Base-by-base conservation (phyloP, 2,113 vertebrate genomes). In the Caloenas nicobarica region DNA sequence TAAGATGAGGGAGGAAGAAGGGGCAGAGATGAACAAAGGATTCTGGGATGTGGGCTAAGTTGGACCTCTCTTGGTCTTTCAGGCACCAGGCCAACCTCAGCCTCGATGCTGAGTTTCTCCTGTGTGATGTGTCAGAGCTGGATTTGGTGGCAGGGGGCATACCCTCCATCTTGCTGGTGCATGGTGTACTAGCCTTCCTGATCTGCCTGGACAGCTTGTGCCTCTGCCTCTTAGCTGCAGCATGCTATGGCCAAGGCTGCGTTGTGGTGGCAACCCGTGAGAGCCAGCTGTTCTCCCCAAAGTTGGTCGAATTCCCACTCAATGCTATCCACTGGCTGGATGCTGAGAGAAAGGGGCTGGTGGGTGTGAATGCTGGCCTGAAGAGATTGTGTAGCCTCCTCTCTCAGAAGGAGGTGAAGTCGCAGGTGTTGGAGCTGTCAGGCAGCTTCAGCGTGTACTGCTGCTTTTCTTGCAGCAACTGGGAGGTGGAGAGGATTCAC, bases 281-380 rank as follows among this genome's bases (percentile, higher is more conserved):
- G 85, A 86, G 93, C 14, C 86, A 97, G 0, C 96, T 98, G 19
- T 86, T 26, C 1, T 93, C 96, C 29, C 69, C 95, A 8, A 97
- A 98, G 62, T 78, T 98, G 64, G 86, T 96, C 84, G 73, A 11
- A 3, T 98, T 98, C 65, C 76, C 98, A 71, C 96, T 97, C 53
- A 98, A 98, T 34, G 97, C 97, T 2, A 34, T 98, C 42, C 84
- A 15, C 69, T 98, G 98, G 98, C 94, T 98, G 71, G 97, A 98
- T 25, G 97, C 89, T 0, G 97, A 97, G 24, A 97, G 92, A 57
- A 92, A 91, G 50, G 97, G 97, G 80, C 93, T 96, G 78, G 96
- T 98, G 23, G 96, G 93, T 42, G 97, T 98, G 81, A 73, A 96
- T 57, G 88, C 96, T 7, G 82, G 93, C 8, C 76, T 98, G 71